Percentiles rank a stretch among this genome's conserved stretches.
These are phyloP conservation scores for Cheirogaleus major DNA, from an alignment of 2,797 vertebrate genomes.

Conservation along the genomic window DNA sequence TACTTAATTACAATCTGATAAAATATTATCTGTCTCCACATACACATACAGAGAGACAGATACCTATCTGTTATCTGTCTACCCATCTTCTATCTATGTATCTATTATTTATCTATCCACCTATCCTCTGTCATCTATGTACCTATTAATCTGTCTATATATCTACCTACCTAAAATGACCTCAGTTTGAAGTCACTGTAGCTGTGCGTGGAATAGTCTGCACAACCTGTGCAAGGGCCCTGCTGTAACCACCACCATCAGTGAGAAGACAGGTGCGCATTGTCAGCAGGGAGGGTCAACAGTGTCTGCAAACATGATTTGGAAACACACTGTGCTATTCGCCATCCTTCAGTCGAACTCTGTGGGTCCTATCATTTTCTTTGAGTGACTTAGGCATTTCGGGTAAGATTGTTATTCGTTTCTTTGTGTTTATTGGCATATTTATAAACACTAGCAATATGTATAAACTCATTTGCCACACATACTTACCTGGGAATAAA, in stretches of 20 bases:
- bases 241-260: no score
- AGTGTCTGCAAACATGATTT: neutral
- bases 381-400: neutral
- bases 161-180: neutral
- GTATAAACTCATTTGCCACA: neutral
- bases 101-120: neutral
- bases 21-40: neutral
- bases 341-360: neutral
- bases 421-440: neutral
- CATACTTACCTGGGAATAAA: neutral
- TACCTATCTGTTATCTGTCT: no score
- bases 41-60: neutral
- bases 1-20: neutral
- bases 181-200: neutral
- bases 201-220: neutral
- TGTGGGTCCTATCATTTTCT: neutral
- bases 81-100: no score
- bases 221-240: neutral
- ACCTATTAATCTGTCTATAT: neutral
- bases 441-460: neutral
- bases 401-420: neutral
- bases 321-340: neutral
- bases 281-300: fast-evolving
- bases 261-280: fast-evolving
- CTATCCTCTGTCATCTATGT: neutral